Evolutionary conservation across 2,797 vertebrate species (phyloP), one percentile per base, ranked within the genome.

Genomic region (Tamandua tetradactyla): DNA sequence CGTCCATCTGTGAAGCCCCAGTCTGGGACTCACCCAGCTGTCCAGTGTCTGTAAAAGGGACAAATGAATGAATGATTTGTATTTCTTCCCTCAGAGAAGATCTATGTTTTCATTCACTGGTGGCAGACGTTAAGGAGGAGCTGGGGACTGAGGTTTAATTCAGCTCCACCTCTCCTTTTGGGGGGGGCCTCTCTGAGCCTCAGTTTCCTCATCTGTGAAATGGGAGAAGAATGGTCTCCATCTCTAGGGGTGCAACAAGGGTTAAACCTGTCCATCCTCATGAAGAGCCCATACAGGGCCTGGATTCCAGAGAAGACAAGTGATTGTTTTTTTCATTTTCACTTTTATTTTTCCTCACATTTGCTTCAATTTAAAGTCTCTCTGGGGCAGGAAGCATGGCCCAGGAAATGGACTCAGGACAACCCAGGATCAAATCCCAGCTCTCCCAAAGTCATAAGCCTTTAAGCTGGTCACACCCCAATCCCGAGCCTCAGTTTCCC

Each of bases 251-350:
- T 69, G 55, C 55, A 20, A 55, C 20, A 5, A 22, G 15, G 18
- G 20, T 55, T 23, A 12, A 42, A 42, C 37, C 25, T 13, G 37
- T 40, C 3, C 23, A 40, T 37, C 2, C 68, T 71, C 7, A 11
- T 71, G 68, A 71, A 27, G 37, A 4, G 5, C 12, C 37, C 13
- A 22, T 37, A 25, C 30, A 30, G 25, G 61, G 30, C 61, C 13
- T n/a, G 61, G 61, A 15, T 12, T 68, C 68, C 25, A 12, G 10
- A 37, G 2, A 11, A 0, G 1, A 13, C 0, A 2, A 42, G 52
- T 47, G 2, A 23, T 40, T 5, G 4, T 35, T 27, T 30, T n/a
- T 30, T 12, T 61, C 17, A 17, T 7, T 5, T 49, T 22, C 8
- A 76, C 44, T 5, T 35, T 76, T 18, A 4, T 23, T 49, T 66